phyloP scores from a whole-genome alignment of 2,888 invertebrate genomes.

The Netelia virgata region DNA sequence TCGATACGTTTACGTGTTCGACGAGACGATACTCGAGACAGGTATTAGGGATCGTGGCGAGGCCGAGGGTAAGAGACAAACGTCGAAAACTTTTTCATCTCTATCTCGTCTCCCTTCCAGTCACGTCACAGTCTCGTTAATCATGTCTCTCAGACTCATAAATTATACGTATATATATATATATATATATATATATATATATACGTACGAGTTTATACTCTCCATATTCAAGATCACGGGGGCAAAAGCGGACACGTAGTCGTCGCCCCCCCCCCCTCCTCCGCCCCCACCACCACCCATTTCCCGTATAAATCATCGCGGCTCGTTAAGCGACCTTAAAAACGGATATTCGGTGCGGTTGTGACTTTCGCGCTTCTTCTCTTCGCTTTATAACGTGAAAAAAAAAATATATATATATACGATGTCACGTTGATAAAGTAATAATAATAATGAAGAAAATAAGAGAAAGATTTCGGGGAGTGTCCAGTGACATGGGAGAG shows the following conservation, averaged over 20 bases:
- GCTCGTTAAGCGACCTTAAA: conserved; percentile 67
- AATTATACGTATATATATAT: neutral
- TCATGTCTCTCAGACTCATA: conserved; percentile 41
- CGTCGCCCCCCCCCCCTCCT: no score
- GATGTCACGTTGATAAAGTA: no score
- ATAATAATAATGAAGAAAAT: conserved; percentile 66
- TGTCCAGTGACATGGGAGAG: conserved; percentile 6
- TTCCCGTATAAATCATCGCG: conserved; percentile 64
- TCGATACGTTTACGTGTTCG: neutral
- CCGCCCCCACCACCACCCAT: conserved; percentile 4
- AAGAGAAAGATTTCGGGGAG: conserved; percentile 26
- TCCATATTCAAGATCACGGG: conserved; percentile 47
- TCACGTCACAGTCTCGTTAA: conserved; percentile 54
- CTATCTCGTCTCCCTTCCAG: conserved; percentile 20
- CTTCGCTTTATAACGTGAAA: neutral
- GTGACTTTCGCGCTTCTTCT: neutral
- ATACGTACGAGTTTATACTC: neutral
- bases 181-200: no score
- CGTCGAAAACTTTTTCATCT: conserved; percentile 39
- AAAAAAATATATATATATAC: no score
- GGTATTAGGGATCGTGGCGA: neutral
- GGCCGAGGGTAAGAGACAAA: conserved; percentile 38
- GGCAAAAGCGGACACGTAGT: conserved; percentile 36
- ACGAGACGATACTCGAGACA: neutral
- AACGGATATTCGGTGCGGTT: conserved; percentile 45